phyloP scores from a whole-genome alignment of 2,113 vertebrate genomes.

The rabbit (Oryctolagus cuniculus) region mOryCun1.1 NC_091442.1:649001-649500 shows the following conservation, averaged over 20 bases:
- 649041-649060: background rate
- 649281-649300: no score
- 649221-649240: no score
- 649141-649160: background rate
- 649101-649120: background rate
- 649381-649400: no score
- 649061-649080: background rate
- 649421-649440: background rate
- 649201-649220: no score
- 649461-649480: background rate
- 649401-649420: no score
- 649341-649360: no score
- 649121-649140: background rate
- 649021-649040: background rate
- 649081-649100: background rate
- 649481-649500: background rate
- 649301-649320: no score
- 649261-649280: no score
- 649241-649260: no score
- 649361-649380: no score
- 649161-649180: background rate
- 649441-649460: background rate
- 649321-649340: no score
- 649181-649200: background rate
- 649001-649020: background rate